These are phyloP conservation scores for Gymnodraco acuticeps DNA, from an alignment of 2,797 vertebrate genomes.

Conservation along the genomic window DNA sequence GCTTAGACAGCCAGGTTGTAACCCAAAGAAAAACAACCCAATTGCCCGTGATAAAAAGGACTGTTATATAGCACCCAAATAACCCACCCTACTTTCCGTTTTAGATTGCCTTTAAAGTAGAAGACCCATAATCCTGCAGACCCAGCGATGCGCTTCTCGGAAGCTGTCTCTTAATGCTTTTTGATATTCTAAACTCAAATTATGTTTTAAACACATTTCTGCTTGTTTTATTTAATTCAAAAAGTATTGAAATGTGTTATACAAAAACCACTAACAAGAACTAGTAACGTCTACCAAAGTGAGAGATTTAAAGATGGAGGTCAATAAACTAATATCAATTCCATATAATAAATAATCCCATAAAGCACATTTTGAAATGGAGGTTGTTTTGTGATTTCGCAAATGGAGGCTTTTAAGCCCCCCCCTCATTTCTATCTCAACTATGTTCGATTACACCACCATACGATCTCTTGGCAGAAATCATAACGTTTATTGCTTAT, in stretches of 20 bases:
- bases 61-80: constrained; percentile 83
- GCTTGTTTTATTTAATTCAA: constrained; percentile 24
- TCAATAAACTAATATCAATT: constrained; percentile 20
- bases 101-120: constrained; percentile 72
- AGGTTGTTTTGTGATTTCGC: constrained; percentile 34
- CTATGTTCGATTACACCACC: constrained; percentile 49
- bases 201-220: constrained; percentile 36
- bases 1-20: constrained; percentile 85
- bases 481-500: constrained; percentile 89
- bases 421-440: constrained; percentile 1
- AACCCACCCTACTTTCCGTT: constrained; percentile 74
- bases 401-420: constrained; percentile 42
- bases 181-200: constrained; percentile 31
- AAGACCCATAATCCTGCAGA: constrained; percentile 48
- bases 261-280: constrained; percentile 1
- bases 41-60: constrained; percentile 86
- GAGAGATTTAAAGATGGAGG: constrained; percentile 13
- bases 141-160: constrained; percentile 37
- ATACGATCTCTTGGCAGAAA: constrained; percentile 85
- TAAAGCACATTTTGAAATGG: constrained; percentile 18
- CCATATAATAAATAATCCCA: constrained; percentile 42
- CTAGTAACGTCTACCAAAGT: constrained; percentile 2
- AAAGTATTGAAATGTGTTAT: constrained; percentile 23
- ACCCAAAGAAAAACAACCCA: constrained; percentile 86
- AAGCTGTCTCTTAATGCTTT: constrained; percentile 25